Conservation (phyloP, 2,113 vertebrate species). For the Accipiter cooperii region DNA sequence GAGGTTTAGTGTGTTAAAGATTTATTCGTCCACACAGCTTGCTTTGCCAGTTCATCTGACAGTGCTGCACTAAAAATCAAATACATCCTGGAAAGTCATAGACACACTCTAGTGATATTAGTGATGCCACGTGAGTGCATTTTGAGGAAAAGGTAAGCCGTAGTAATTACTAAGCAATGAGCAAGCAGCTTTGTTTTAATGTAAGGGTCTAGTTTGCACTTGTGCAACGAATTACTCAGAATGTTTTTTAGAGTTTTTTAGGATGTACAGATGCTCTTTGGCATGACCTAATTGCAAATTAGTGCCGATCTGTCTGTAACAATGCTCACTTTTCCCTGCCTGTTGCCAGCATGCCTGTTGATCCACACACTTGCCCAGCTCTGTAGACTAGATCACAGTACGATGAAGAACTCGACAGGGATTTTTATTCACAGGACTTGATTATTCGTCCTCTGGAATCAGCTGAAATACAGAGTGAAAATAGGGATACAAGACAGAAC, state of each 20-base stretch:
- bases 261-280: not conserved
- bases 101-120: not conserved
- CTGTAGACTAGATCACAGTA: not conserved
- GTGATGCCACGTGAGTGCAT: not conserved
- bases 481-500: not conserved
- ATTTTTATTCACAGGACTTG: not conserved
- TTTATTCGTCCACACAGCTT: not conserved
- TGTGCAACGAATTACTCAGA: not conserved
- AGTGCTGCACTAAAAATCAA: not conserved
- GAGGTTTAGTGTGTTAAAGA: not conserved
- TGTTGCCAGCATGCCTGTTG: not conserved
- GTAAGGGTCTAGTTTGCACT: not conserved
- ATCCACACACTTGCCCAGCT: not conserved
- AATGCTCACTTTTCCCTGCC: not conserved
- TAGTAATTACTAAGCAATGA: not conserved
- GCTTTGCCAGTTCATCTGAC: not conserved
- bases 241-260: not conserved
- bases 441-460: not conserved
- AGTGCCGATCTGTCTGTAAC: not conserved
- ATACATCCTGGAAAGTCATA: not conserved
- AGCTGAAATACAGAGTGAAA: not conserved
- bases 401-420: not conserved
- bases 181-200: not conserved
- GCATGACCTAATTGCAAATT: not conserved
- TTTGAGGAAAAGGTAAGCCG: not conserved